Conservation (phyloP, 2,113 vertebrate species). For the Callaeas wilsoni region DNA sequence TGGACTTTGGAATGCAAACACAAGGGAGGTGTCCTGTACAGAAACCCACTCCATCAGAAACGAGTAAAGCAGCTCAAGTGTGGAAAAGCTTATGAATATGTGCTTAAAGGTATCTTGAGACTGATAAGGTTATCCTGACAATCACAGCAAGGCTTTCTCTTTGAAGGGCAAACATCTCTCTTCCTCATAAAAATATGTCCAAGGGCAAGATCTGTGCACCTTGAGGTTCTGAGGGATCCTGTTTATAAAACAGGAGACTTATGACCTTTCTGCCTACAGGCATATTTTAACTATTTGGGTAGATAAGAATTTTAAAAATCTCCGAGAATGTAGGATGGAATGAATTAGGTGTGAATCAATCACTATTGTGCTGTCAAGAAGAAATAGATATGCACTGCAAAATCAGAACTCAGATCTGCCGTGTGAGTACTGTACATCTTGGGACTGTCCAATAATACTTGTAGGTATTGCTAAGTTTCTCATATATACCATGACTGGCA, state of each 20-base stretch:
- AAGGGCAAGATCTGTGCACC: not conserved
- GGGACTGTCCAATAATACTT: not conserved
- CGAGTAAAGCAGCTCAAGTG: not conserved
- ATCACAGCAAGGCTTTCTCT: not conserved
- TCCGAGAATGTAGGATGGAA: not conserved
- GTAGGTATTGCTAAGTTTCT: not conserved
- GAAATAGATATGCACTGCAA: not conserved
- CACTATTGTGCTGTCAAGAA: not conserved
- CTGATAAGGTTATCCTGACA: not conserved
- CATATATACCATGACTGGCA: not conserved
- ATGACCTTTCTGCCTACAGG: not conserved
- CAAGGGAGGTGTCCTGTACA: not conserved
- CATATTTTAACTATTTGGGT: not conserved
- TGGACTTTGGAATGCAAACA: not conserved
- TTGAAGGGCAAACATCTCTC: not conserved
- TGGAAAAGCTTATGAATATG: not conserved
- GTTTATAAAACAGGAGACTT: not conserved
- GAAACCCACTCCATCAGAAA: not conserved
- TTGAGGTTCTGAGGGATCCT: not conserved
- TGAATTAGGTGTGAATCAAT: not conserved
- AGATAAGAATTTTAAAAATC: not conserved
- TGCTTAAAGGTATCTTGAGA: not conserved
- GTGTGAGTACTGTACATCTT: not conserved
- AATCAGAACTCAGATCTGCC: not conserved
- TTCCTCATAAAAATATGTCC: not conserved